Base-by-base conservation (phyloP, 92 coral and sea anemone species). In the Zoanthus gigantus region DNA sequence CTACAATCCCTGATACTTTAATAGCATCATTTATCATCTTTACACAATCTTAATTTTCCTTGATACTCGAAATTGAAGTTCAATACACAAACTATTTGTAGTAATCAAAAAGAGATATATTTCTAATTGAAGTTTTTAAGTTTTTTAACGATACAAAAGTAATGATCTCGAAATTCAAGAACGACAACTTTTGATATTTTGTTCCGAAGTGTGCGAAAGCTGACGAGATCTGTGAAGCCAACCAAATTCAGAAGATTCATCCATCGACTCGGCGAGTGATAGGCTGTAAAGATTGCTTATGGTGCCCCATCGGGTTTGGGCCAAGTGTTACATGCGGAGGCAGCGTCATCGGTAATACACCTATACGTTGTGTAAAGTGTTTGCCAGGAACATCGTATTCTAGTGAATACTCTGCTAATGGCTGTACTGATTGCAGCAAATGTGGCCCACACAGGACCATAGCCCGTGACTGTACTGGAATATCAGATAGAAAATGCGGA, bases 291-390 rank as follows among this genome's bases (percentile, higher is more conserved):
- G 58, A 74, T 0, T 78, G 83, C 31, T 7, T 13, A 57, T 30
- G 6, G 4, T 78, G 83, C 50, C 71, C 29, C 11, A 12, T 5
- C 1, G 83, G 83, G 7, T 34, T 0, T 1, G 83, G 71, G 7
- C 3, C 69, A 60, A 78, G 28, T 15, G 30, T 78, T 7, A 31
- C 83, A 14, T 78, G 83, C 42, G 83, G 83, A 13, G 50, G 69
- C 12, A 57, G 52, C 47, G 83, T 78, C 6, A 78, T 14, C 10
- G 69, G 29, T 6, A 2, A 34, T 11, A 56, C 30, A 1, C 42
- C 48, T 30, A 30, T 78, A 34, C 5, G 8, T 0, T 78, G 83
- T 57, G 30, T 78, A 13, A 28, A 48, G 42, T 78, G 83, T 30
- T 11, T 6, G 0, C 15, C 71, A 4, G 83, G 83, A 78, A 15